These are phyloP conservation scores for Pyrocephalus nanus DNA, from an alignment of 2,797 vertebrate genomes.

Conservation along the genomic window DNA sequence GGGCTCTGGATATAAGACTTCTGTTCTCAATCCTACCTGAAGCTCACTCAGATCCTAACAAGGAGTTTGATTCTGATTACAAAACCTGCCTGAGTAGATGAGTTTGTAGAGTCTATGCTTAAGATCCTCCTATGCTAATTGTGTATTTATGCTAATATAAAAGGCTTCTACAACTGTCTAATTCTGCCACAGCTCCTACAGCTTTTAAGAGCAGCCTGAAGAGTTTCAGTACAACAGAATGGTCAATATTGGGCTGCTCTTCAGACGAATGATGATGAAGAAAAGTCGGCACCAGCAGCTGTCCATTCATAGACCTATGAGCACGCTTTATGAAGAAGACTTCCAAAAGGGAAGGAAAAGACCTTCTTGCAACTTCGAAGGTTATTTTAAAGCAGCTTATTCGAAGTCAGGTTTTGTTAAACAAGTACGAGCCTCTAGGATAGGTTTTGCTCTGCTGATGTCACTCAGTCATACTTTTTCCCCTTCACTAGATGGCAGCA, in stretches of 20 bases:
- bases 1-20: background rate
- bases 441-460: background rate
- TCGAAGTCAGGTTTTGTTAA: background rate
- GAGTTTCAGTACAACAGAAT: background rate
- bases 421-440: background rate
- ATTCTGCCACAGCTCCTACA: background rate
- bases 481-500: slow-evolving; percentile 65
- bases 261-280: background rate
- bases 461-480: background rate
- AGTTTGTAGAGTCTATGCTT: background rate
- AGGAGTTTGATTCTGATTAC: background rate
- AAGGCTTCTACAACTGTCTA: background rate
- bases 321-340: background rate
- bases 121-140: background rate
- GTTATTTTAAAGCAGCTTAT: background rate
- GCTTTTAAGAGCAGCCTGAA: background rate
- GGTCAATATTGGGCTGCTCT: background rate
- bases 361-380: background rate
- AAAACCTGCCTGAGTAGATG: background rate
- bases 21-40: background rate
- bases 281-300: background rate
- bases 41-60: background rate
- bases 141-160: too few species aligned
- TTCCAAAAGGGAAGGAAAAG: background rate
- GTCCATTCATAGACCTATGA: background rate